Evolutionary conservation across 2,113 vertebrate genomes (phyloP).

Genomic region (Eptesicus fuscus): DNA sequence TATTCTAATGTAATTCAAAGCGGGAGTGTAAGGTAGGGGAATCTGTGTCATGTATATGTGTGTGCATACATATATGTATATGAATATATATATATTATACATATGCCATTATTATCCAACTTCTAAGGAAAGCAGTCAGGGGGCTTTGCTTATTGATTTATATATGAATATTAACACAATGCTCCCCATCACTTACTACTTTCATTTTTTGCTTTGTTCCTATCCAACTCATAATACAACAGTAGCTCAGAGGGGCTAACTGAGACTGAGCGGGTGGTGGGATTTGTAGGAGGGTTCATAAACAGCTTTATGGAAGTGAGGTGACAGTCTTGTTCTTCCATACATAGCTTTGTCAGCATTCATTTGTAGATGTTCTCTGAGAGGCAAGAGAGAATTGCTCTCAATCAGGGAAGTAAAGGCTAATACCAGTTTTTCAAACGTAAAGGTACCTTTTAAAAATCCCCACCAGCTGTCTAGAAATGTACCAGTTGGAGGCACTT

Average conservation of each 20-base stretch:
- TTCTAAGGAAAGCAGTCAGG: background rate
- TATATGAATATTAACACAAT: background rate
- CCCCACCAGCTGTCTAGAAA: background rate
- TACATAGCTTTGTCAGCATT: background rate
- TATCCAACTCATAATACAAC: background rate
- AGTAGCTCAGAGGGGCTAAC: background rate
- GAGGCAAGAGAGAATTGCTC: background rate
- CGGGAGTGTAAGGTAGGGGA: background rate
- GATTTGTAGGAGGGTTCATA: background rate
- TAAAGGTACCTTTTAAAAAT: background rate
- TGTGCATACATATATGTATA: no score
- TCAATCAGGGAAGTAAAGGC: constrained; percentile 12
- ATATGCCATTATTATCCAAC: background rate
- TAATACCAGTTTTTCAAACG: background rate
- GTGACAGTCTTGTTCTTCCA: background rate
- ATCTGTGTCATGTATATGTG: background rate
- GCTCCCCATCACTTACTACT: background rate
- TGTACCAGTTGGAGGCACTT: background rate
- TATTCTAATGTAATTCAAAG: background rate
- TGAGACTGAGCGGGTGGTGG: background rate
- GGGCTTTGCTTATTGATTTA: background rate
- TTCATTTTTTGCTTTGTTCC: background rate
- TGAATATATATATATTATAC: background rate
- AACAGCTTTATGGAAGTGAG: background rate
- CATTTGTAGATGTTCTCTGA: background rate